Evolutionary conservation across 1,140 invertebrate genomes (phyloP), one percentile per base, ranked within the genome.

Genomic region (Leptonema lineaticorne): DNA sequence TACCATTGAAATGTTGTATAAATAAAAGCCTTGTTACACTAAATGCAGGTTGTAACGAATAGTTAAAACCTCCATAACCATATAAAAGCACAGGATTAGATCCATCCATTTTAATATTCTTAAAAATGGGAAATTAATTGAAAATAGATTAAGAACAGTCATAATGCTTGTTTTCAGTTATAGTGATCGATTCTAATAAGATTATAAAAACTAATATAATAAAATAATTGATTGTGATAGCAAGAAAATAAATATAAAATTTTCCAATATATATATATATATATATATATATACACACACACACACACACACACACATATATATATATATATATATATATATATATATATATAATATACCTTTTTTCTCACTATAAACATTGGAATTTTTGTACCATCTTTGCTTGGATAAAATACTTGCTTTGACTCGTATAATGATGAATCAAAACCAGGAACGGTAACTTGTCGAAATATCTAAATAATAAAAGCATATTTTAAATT

Each of bases 61-160:
- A 89, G 83, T 97, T 97, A 78, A 99, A 99, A 0, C 97, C 97
- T 45, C 97, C 97, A 82, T 99, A 99, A 18, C 96, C 97, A 81
- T 99, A 98, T 16, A 99, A 80, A 11, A 98, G 81, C 67, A 89
- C 91, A 24, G 90, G 92, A 78, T 87, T 90, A 45, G 83, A 85
- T 27, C 90, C 90, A 82, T 95, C 87, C 64, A 82, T 78, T 28
- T 82, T 76, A 18, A 85, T 75, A 73, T 84, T 84, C 88, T 90
- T 53, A 78, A n/a, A n/a, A n/a, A n/a, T n/a, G n/a, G n/a, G n/a
- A n/a, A n/a, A n/a, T n/a, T n/a, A n/a, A n/a, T n/a, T n/a, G n/a
- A n/a, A n/a, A n/a, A n/a, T n/a, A n/a, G n/a, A n/a, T n/a, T n/a
- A n/a, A n/a, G n/a, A n/a, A n/a, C n/a, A n/a, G n/a, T n/a, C n/a